Evolutionary conservation across 2,888 invertebrate genomes (phyloP).

Genomic region (Apamea monoglypha): DNA sequence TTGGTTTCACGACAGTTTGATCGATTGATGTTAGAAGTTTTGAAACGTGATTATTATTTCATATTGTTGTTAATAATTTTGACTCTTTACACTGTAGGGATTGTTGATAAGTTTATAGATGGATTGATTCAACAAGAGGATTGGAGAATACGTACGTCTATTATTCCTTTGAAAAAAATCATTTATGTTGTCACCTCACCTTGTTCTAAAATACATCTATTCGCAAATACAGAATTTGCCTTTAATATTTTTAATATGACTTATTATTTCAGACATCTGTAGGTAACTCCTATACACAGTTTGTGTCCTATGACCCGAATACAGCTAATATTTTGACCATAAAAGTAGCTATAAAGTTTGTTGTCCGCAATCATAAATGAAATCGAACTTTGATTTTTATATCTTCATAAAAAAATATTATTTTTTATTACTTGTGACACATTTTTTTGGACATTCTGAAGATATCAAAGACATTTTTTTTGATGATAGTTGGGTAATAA

Average conservation of each 20-base stretch:
- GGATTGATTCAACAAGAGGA: not conserved
- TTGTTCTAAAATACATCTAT: not conserved
- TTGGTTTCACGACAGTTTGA: slow-evolving; percentile 53
- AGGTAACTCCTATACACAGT: not conserved
- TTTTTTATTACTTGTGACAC: slow-evolving; percentile 50
- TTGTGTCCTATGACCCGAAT: slow-evolving; percentile 8
- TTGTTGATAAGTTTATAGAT: not conserved
- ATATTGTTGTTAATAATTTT: slow-evolving; percentile 25
- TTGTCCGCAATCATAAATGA: slow-evolving; percentile 61
- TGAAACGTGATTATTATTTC: slow-evolving; percentile 24
- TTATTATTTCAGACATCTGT: not conserved
- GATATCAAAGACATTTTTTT: slow-evolving; percentile 46
- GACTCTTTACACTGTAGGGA: not conserved
- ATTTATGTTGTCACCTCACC: not conserved
- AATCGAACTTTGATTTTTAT: slow-evolving; percentile 65
- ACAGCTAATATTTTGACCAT: slow-evolving; percentile 44
- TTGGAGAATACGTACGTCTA: not conserved
- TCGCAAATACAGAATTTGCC: not conserved
- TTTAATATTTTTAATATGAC: not conserved
- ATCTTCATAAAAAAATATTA: slow-evolving; percentile 49
- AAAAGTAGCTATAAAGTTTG: slow-evolving; percentile 65
- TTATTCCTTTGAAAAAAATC: not conserved
- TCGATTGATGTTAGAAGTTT: slow-evolving; percentile 46
- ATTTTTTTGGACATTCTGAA: slow-evolving; percentile 43
- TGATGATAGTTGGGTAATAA: slow-evolving; percentile 49